Evolutionary conservation across 2,113 vertebrate genomes (phyloP), one percentile per base, ranked within the genome.

Genomic region (Copsychus sechellarum): DNA sequence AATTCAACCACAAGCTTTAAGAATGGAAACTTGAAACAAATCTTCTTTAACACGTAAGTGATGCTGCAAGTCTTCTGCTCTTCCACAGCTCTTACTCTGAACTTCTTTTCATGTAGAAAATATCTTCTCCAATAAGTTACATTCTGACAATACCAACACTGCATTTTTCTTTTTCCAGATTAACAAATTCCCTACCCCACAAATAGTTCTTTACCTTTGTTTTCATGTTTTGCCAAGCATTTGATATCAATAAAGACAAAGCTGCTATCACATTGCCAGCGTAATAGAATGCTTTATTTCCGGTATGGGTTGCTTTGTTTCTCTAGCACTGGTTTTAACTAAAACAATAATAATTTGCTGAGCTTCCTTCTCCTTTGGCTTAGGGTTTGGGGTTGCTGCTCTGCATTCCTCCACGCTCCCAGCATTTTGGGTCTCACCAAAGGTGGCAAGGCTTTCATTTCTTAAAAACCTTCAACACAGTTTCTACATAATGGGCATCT

Each of bases 401-500:
- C 48, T 48, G 34, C 21, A 42, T 51, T 51, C 13, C 7, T 13
- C 31, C 1, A 0, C 31, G 25, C 31, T 58, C 12, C 18, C 62
- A 42, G 11, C 58, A 70, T 42, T 92, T 51, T 67, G 24, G 4
- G 28, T 73, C 13, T 92, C 28, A 7, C 25, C 36, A 43, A 86
- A 65, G 14, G 24, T 48, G 21, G 38, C 12, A 60, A 64, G 18
- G 20, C 34, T 61, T 69, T 93, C 57, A 96, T 36, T 18, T 42
- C 5, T 91, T 88, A 14, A 99, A 96, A 83, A 98, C 33, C 6
- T 92, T 95, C 85, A 66, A 54, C 53, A 98, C 98, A 0, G 92
- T 97, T 29, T 98, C 96, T 9, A 98, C 7, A 4, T 99, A 99
- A 4, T 3, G 45, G 7, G 97, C 97, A 79, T 99, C 99, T 1